These are phyloP conservation scores for Alcis repandata DNA, from an alignment of 2,888 invertebrate species.

Conservation along the genomic window DNA sequence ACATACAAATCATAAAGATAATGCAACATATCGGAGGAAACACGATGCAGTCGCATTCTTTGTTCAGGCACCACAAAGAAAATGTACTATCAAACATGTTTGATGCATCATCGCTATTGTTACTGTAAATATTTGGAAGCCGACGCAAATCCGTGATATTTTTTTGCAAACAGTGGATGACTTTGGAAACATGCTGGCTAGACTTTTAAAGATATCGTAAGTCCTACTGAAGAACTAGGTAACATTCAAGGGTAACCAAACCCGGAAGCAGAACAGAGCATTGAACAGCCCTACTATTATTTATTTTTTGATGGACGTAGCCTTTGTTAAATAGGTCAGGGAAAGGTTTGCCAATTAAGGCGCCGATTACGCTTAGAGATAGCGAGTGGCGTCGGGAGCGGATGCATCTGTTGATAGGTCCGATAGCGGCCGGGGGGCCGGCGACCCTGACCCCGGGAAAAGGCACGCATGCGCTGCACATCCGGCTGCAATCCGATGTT, in stretches of 20 bases:
- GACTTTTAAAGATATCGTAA: no score
- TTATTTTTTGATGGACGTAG: no score
- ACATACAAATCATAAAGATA: slow-evolving; percentile 3
- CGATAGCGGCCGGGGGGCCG: slow-evolving; percentile 38
- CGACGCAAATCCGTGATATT: no score
- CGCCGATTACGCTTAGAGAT: background rate
- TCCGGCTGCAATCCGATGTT: slow-evolving; percentile 13
- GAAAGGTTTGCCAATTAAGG: slow-evolving; percentile 2
- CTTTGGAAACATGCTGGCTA: background rate
- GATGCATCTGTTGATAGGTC: slow-evolving; percentile 50
- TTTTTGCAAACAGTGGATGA: no score
- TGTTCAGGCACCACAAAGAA: slow-evolving; percentile 31
- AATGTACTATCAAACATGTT: background rate
- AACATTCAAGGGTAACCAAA: no score
- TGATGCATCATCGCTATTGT: slow-evolving; percentile 6
- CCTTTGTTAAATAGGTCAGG: slow-evolving; percentile 17
- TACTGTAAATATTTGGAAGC: background rate
- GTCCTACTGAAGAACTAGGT: no score
- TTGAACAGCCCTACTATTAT: no score
- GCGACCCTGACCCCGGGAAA: slow-evolving; percentile 33
- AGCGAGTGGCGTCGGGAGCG: slow-evolving; percentile 27
- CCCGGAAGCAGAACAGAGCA: no score
- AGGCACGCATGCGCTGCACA: slow-evolving; percentile 46
- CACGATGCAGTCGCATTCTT: slow-evolving; percentile 13
- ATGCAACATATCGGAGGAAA: slow-evolving; percentile 1